Percentiles rank a stretch among this genome's conserved stretches.
Conservation (phyloP, 1,140 invertebrate genomes). For the Brachionus angularis region DNA sequence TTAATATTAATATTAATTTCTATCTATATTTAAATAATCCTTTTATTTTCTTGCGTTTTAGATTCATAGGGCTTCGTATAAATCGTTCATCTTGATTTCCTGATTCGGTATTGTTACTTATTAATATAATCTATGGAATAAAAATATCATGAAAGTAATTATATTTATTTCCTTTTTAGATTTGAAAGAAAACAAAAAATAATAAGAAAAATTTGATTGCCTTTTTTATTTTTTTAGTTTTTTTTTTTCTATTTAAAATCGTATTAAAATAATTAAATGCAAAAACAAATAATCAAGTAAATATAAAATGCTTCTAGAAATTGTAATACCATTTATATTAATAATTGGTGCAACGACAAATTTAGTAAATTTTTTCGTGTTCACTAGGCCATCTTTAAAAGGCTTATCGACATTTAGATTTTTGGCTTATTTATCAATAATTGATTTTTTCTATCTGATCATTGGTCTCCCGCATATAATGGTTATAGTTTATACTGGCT, state of each 20-base stretch:
- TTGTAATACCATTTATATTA: constrained; percentile 2
- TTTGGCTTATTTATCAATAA: constrained; percentile 37
- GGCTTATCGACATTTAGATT: constrained; percentile 33
- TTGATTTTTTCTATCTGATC: constrained; percentile 32
- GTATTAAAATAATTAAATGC: neutral
- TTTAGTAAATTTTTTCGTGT: constrained; percentile 16
- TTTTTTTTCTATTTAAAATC: too few species aligned
- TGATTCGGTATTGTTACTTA: too few species aligned
- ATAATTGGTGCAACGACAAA: constrained; percentile 15
- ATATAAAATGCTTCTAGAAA: constrained; percentile 29
- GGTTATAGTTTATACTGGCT: constrained; percentile 16
- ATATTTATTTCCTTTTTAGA: too few species aligned
- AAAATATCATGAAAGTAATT: too few species aligned
- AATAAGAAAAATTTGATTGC: neutral
- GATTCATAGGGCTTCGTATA: too few species aligned
- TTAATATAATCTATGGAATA: too few species aligned
- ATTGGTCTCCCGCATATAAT: constrained; percentile 15
- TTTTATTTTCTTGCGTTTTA: too few species aligned
- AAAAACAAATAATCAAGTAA: neutral
- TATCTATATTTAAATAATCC: too few species aligned
- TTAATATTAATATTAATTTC: too few species aligned
- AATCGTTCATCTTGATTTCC: too few species aligned
- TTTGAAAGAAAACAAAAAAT: neutral
- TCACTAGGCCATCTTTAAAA: constrained; percentile 14
- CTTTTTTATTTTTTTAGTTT: too few species aligned